These are phyloP conservation scores for Notiomystis cincta DNA, from an alignment of 2,113 vertebrate species.

Conservation along the genomic window DNA sequence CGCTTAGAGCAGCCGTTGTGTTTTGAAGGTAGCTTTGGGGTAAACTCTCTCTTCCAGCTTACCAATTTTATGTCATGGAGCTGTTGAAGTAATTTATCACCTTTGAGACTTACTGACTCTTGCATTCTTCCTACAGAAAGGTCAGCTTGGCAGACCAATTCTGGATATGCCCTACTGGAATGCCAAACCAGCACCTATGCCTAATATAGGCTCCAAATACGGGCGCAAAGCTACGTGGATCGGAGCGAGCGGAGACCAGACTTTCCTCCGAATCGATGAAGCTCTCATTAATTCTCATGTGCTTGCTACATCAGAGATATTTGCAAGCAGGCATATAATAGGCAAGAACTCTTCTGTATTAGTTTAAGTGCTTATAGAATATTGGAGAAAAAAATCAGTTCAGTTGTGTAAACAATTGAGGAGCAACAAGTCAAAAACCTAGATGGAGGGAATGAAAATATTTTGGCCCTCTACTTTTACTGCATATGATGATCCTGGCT, in stretches of 20 bases:
- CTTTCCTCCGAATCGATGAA: constrained; percentile 95
- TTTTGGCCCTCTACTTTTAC: not conserved
- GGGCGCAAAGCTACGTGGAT: constrained; percentile 98
- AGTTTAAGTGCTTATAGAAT: not conserved
- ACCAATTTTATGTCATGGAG: not conserved
- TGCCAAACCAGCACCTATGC: constrained; percentile 95
- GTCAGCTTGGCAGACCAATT: constrained; percentile 94
- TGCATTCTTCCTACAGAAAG: constrained; percentile 81
- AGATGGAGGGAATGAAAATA: not conserved
- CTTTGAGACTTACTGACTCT: not conserved
- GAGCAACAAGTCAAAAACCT: not conserved
- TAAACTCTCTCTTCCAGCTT: not conserved
- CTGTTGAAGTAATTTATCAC: not conserved
- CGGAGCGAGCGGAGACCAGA: constrained; percentile 96
- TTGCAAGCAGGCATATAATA: constrained; percentile 98
- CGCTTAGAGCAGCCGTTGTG: not conserved
- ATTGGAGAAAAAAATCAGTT: not conserved
- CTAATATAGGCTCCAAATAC: constrained; percentile 96
- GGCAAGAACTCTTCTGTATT: constrained; percentile 65
- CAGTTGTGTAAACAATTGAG: not conserved
- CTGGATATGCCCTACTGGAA: constrained; percentile 98
- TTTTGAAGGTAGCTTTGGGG: not conserved
- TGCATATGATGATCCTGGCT: not conserved
- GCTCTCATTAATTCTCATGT: constrained; percentile 98
- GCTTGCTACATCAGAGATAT: constrained; percentile 96